These are phyloP conservation scores for Syndactyla subalaris DNA, from an alignment of 2,797 vertebrate species.

Conservation along the genomic window DNA sequence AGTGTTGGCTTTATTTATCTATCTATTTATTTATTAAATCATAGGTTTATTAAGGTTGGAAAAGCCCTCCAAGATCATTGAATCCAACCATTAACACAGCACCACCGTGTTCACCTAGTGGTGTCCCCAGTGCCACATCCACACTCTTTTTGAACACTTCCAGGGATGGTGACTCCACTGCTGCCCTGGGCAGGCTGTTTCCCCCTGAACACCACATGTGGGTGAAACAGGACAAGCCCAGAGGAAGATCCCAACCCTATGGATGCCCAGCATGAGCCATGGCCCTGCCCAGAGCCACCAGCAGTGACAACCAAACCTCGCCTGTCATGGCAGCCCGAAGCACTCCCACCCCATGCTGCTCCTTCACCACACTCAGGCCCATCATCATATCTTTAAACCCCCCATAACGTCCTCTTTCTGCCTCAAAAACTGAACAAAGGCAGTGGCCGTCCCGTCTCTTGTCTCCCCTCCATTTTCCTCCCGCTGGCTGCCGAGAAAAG, in stretches of 20 bases:
- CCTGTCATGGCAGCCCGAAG: background rate
- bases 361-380: background rate
- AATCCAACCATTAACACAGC: background rate
- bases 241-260: background rate
- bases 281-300: background rate
- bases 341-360: background rate
- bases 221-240: background rate
- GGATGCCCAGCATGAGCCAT: background rate
- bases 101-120: background rate
- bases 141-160: background rate
- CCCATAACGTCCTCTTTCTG: background rate
- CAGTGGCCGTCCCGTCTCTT: background rate
- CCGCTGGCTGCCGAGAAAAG: constrained; percentile 31
- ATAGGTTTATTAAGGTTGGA: background rate
- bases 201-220: too few relatives aligned
- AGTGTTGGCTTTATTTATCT: background rate
- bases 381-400: background rate
- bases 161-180: background rate
- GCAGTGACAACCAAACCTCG: background rate
- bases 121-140: background rate
- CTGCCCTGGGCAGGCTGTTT: background rate
- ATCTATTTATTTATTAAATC: background rate
- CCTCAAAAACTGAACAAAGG: background rate
- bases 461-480: constrained; percentile 16
- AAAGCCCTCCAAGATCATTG: background rate